A percentile compares a stretch with the other conserved stretches of the same genome.
Evolutionary conservation across 2,888 invertebrate species (phyloP).

Genomic region (Hymenopus coronatus): DNA sequence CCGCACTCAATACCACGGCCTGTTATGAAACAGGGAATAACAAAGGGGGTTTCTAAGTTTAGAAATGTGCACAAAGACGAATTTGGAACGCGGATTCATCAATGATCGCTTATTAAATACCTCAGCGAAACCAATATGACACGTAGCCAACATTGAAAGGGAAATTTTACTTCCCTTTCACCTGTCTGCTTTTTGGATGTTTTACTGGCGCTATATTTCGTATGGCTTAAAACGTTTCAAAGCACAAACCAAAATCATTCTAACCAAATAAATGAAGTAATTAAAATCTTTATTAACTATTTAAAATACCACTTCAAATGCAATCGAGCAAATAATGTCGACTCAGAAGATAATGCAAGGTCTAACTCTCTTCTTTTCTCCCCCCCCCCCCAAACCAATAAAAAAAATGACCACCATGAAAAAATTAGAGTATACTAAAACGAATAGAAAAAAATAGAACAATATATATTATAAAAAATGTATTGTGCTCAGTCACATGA

Average conservation of each 20-base stretch:
- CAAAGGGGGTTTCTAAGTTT: not conserved
- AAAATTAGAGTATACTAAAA: no score
- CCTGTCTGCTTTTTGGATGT: not conserved
- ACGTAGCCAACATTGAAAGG: not conserved
- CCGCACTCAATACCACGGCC: not conserved
- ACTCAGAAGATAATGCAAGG: no score
- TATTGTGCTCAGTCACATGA: no score
- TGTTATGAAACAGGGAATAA: not conserved
- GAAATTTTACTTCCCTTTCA: not conserved
- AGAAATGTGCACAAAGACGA: not conserved
- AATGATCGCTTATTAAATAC: not conserved
- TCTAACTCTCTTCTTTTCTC: no score
- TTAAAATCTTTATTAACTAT: not conserved
- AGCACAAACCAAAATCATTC: not conserved
- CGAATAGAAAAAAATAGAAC: no score
- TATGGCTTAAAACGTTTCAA: not conserved
- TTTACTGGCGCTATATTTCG: not conserved
- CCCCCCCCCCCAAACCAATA: no score
- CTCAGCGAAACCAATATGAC: not conserved
- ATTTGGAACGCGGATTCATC: not conserved
- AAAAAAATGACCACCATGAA: no score
- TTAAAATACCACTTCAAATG: no score
- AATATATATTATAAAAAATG: no score
- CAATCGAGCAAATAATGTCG: no score
- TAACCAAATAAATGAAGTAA: not conserved